Conservation (phyloP, 2,113 vertebrate genomes). For the Lepisosteus osseus region DNA sequence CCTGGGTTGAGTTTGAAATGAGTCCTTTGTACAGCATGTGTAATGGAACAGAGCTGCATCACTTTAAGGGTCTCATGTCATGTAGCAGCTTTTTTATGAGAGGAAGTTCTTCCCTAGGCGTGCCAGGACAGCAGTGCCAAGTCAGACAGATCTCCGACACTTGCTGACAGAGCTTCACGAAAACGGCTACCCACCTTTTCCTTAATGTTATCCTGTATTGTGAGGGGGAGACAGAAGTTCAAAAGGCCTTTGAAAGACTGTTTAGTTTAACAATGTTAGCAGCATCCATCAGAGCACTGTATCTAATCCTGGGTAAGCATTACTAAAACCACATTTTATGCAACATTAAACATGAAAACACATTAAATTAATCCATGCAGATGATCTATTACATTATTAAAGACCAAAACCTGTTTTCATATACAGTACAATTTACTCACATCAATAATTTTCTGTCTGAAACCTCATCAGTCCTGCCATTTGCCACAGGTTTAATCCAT, state of each 20-base stretch:
- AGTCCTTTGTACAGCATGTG: too few species aligned
- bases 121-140: background rate
- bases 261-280: too few species aligned
- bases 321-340: background rate
- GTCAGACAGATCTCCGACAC: constrained; percentile 10
- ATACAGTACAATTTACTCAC: too few species aligned
- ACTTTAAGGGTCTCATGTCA: too few species aligned
- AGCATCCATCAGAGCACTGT: too few species aligned
- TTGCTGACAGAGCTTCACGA: constrained; percentile 25
- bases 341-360: background rate
- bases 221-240: constrained; percentile 15
- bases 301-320: too few species aligned
- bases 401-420: too few species aligned
- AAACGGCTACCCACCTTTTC: constrained; percentile 37
- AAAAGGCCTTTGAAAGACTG: constrained; percentile 31
- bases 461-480: too few species aligned
- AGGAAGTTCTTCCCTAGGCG: constrained; percentile 32
- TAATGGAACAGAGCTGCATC: too few species aligned
- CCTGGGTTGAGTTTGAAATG: too few species aligned
- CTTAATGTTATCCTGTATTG: constrained; percentile 34
- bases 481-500: too few species aligned
- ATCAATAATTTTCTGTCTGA: too few species aligned
- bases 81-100: background rate
- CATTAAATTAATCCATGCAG: background rate
- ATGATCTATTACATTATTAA: background rate